Evolutionary conservation across 92 coral and sea anemone species (phyloP), one percentile per base, ranked within the genome.

Genomic region (Bergia sp.): DNA sequence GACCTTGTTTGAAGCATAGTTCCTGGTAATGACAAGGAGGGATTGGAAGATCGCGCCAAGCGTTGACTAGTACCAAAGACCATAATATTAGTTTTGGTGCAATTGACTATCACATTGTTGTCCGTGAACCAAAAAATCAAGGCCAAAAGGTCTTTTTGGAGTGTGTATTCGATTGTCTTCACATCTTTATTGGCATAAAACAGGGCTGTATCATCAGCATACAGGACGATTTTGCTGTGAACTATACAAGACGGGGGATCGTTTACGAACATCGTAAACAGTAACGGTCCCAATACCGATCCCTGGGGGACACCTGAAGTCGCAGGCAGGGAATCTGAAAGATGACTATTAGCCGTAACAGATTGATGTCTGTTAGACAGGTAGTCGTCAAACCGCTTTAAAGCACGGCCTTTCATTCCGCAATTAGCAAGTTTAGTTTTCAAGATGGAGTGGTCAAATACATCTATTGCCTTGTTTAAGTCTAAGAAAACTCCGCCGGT

Each of bases 401-500:
- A 87, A 1, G 79, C 43, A 44, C 64, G 13, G 77, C 45, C 53
- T 66, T 47, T 69, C 15, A 12, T 57, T 36, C 40, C 7, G 42
- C 53, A 6, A 79, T 81, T 39, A 79, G n/a, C 29, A 37, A 39
- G 67, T 85, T 86, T 85, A 13, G 81, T 45, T 38, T n/a, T 65
- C 29, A 84, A 36, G 23, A 64, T 64, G n/a, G 92, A 64, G 81
- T 90, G 89, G 42, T 86, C 65, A 55, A 90, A 86, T 64, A 90
- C 29, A 69, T 81, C 81, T 69, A 91, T 87, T 40, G 90, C 93
- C 88, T 87, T 87, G 79, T 90, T 91, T 4, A 90, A 55, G 76
- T 92, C 12, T 90, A 83, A 55, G 29, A 90, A 81, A 21, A 87
- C 90, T 29, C 47, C 79, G 41, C 94, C 89, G 75, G 80, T 82